Evolutionary conservation across 2,888 invertebrate species (phyloP), one percentile per base, ranked within the genome.

Genomic region (Epicampocera succincta): DNA sequence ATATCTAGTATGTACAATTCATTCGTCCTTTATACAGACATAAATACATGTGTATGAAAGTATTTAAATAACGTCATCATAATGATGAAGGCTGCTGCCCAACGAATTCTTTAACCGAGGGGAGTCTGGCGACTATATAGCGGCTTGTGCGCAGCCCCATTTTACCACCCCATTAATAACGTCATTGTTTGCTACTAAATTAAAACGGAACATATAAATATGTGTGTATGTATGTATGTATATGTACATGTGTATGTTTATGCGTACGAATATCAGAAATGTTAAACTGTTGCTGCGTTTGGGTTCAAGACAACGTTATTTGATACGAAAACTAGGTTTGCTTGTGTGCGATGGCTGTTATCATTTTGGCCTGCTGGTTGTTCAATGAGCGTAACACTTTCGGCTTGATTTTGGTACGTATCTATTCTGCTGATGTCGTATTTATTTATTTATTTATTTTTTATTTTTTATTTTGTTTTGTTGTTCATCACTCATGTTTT

Each of bases 331-430:
- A 69, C 58, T 71, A 61, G 42, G 72, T 72, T 75, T 61, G 76
- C 48, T 46, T 21, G 40, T 50, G 48, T 66, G 8, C 33, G 19
- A 19, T 54, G 65, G 65, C 25, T 81, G 56, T 54, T 81, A 56
- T 72, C 63, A 71, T 66, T 77, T 74, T 78, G 52, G 65, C 54
- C 61, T 68, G 74, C 52, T 78, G 44, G 52, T 80, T 84, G 82
- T 81, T 76, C 83, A 84, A 44, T 77, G 83, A 84, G 84, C 85
- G 80, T 83, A 80, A 84, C 83, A 80, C 56, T 76, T 82, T 78
- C 44, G 56, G 65, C 72, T 78, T 75, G 56, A 71, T 69, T 77
- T 65, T 58, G 54, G 54, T 80, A 76, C 80, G 80, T 73, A 78
- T 74, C 72, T 72, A 65, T 74, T 69, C 50, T 66, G 60, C 60